A percentile compares a stretch with the other conserved stretches of the same genome.
Evolutionary conservation across 92 coral and sea anemone genomes (phyloP).

Genomic region (Zoanthus sansibaricus): DNA sequence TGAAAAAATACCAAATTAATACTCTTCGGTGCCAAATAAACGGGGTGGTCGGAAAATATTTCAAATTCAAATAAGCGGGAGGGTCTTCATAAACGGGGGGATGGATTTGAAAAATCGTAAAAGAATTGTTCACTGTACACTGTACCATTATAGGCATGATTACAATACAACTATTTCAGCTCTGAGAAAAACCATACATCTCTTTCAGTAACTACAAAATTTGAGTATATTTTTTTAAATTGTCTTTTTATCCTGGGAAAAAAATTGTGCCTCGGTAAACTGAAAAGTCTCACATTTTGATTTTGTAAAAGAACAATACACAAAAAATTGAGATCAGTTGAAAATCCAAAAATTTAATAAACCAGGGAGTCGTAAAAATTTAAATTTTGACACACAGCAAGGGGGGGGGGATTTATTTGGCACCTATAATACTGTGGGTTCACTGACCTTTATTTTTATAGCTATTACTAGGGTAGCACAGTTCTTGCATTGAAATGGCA

Average conservation of each 20-base stretch:
- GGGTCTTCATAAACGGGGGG: neutral
- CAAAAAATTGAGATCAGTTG: neutral
- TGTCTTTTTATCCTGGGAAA: neutral
- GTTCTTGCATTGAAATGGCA: neutral
- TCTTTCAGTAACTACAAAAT: neutral
- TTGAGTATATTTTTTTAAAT: neutral
- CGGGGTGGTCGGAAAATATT: no score
- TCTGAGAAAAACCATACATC: no score
- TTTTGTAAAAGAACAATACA: no score
- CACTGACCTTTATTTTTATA: no score
- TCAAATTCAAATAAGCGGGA: neutral
- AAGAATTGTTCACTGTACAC: no score
- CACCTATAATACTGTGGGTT: no score
- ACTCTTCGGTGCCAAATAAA: neutral
- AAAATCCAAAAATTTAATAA: neutral
- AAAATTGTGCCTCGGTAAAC: neutral
- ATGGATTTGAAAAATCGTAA: neutral
- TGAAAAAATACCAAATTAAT: neutral
- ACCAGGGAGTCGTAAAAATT: neutral
- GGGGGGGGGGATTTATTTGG: no score
- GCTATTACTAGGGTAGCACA: no score
- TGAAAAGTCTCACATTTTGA: no score
- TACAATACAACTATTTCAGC: no score
- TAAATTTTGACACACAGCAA: neutral
- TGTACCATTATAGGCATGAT: no score